Conservation (phyloP, 2,113 vertebrate species). For the Aspidoscelis tigris region DNA sequence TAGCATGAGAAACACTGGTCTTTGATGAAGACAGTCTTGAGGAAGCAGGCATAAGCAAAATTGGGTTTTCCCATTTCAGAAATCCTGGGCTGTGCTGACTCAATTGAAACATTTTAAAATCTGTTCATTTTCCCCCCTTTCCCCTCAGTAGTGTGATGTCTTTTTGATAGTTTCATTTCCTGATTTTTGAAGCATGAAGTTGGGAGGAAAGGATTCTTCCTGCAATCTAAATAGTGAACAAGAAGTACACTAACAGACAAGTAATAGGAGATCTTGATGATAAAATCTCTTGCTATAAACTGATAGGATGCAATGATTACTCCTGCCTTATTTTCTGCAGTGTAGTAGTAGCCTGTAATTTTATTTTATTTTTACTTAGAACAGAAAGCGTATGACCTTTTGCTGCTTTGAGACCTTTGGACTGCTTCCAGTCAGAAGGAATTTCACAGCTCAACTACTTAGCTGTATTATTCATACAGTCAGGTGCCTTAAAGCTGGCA, state of each 20-base stretch:
- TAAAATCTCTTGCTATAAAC: background rate
- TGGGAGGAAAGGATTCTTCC: background rate
- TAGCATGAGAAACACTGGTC: background rate
- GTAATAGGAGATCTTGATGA: background rate
- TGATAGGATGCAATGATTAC: background rate
- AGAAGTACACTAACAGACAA: background rate
- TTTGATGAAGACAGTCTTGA: background rate
- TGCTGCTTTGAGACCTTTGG: background rate
- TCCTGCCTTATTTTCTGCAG: background rate
- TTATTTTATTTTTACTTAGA: fast-evolving
- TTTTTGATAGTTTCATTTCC: background rate
- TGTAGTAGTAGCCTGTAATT: fast-evolving
- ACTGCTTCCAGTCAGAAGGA: background rate
- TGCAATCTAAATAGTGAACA: background rate
- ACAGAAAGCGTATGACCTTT: background rate
- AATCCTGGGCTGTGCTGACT: background rate
- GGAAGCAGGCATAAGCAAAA: background rate
- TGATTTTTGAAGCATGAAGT: background rate
- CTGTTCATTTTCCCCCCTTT: background rate
- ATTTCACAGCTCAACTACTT: background rate
- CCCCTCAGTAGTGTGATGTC: background rate
- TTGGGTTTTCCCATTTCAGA: background rate
- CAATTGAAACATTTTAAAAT: background rate
- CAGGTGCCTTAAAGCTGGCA: background rate
- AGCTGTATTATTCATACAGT: background rate